These are phyloP conservation scores for Dione juno DNA, from an alignment of 2,888 invertebrate species.

Conservation along the genomic window DNA sequence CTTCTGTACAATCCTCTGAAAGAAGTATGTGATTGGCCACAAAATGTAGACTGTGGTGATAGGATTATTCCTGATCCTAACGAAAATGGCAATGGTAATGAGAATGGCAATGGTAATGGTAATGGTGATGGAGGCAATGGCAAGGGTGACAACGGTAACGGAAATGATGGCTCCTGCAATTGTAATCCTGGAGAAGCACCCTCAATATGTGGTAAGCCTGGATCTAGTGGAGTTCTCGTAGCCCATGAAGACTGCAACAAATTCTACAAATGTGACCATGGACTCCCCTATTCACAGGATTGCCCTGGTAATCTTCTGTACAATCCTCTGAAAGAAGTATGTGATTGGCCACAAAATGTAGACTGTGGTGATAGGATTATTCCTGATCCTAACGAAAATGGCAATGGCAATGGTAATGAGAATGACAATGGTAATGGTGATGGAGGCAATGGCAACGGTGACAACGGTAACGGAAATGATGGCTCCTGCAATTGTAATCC, in stretches of 20 bases:
- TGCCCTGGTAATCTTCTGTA: slow-evolving; percentile 53
- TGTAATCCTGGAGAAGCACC: slow-evolving; percentile 51
- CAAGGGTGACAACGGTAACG: slow-evolving; percentile 7
- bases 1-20: slow-evolving; percentile 53
- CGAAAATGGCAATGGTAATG: slow-evolving; percentile 17
- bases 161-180: slow-evolving; percentile 48
- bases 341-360: slow-evolving; percentile 55
- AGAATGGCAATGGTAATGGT: slow-evolving; percentile 17
- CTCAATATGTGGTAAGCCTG: slow-evolving; percentile 50
- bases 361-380: slow-evolving; percentile 52
- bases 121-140: slow-evolving; percentile 30
- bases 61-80: slow-evolving; percentile 47
- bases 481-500: slow-evolving; percentile 46
- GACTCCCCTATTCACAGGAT: slow-evolving; percentile 47
- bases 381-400: slow-evolving; percentile 42
- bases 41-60: slow-evolving; percentile 53
- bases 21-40: slow-evolving; percentile 53
- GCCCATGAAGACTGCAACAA: slow-evolving; percentile 53
- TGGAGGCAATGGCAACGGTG: slow-evolving; percentile 7
- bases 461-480: slow-evolving; percentile 26
- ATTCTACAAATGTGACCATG: slow-evolving; percentile 55
- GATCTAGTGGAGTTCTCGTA: slow-evolving; percentile 46
- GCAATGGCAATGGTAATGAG: slow-evolving; percentile 1
- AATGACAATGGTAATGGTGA: slow-evolving; percentile 6
- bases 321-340: slow-evolving; percentile 49